Base-by-base conservation (phyloP, 2,113 vertebrate species). In the Paedocypris sp. region DNA sequence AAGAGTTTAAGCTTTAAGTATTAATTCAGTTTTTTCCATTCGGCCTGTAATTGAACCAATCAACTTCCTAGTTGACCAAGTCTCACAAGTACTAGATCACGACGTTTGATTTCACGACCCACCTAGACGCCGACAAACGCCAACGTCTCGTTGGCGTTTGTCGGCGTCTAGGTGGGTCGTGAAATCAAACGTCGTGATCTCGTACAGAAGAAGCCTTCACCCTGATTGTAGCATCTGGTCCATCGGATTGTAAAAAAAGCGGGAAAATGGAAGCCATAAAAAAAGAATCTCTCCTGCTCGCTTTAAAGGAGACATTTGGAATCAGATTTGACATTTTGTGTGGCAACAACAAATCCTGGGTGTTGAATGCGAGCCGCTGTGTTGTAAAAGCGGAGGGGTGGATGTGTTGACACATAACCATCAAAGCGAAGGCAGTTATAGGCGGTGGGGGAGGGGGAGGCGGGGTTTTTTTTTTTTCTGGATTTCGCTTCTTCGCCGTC, bases 1-100 rank as follows among this genome's bases (percentile, higher is more conserved):
- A 80, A 78, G 72, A 77, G 70, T 72, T 77, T 66, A 78, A 68
- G 76, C 74, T 81, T 74, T 69, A 64, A 66, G 72, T 74, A 73
- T 70, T 79, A 60, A 74, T 74, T 60, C 63, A 25, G 68, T 72
- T 75, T 66, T 11, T 43, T 32, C 57, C 26, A 38, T 15, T 39
- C 13, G 61, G 45, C 65, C 56, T 61, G 59, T 64, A 73, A 70
- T 75, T 81, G 78, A 80, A 72, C 70, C 73, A 43, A 48, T 43
- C n/a, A 52, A 58, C 38, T 49, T 60, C 63, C 16, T 20, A 64
- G 71, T 66, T 64, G 65, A 75, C n/a, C n/a, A n/a, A n/a, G n/a
- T n/a, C n/a, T n/a, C n/a, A n/a, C n/a, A n/a, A n/a, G n/a, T n/a
- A n/a, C n/a, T n/a, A n/a, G n/a, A n/a, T n/a, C n/a, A n/a, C n/a